These are phyloP conservation scores for Mesochorus sp. DNA, from an alignment of 2,888 invertebrate genomes.

Conservation along the genomic window DNA sequence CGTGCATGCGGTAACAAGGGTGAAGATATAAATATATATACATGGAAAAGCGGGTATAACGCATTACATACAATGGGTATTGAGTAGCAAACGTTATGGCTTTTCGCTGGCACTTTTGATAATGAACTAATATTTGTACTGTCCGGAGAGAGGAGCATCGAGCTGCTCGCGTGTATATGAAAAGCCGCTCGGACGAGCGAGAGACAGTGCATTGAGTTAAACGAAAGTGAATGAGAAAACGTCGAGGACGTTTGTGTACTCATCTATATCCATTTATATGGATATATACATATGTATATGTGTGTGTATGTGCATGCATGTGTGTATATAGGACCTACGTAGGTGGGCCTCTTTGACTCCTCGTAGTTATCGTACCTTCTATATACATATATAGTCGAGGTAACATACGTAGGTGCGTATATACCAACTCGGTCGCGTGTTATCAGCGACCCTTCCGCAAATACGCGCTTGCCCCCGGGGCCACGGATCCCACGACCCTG, in stretches of 20 bases:
- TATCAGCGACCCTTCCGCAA: slow-evolving; percentile 78
- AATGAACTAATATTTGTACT: slow-evolving; percentile 82
- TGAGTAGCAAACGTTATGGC: slow-evolving; percentile 36
- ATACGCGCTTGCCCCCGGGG: slow-evolving; percentile 75
- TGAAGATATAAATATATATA: neutral
- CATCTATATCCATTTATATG: slow-evolving; percentile 20
- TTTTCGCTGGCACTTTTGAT: slow-evolving; percentile 79
- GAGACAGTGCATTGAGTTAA: slow-evolving; percentile 46
- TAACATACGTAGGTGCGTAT: slow-evolving; percentile 64
- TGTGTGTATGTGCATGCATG: neutral
- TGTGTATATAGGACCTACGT: neutral
- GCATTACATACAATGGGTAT: slow-evolving; percentile 24
- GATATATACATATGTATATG: slow-evolving; percentile 15
- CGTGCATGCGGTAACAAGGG: neutral
- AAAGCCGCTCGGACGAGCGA: slow-evolving; percentile 34
- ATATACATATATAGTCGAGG: slow-evolving; percentile 6
- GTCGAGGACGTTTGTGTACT: slow-evolving; percentile 49
- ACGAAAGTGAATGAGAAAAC: slow-evolving; percentile 54
- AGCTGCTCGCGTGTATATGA: slow-evolving; percentile 13
- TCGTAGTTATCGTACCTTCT: neutral
- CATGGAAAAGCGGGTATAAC: slow-evolving; percentile 18
- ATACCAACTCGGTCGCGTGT: slow-evolving; percentile 73
- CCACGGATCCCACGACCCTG: slow-evolving; percentile 69
- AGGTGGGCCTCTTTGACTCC: slow-evolving; percentile 28
- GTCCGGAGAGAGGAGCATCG: slow-evolving; percentile 69